These are phyloP conservation scores for Fregata magnificens DNA, from an alignment of 2,113 vertebrate species.

Conservation along the genomic window DNA sequence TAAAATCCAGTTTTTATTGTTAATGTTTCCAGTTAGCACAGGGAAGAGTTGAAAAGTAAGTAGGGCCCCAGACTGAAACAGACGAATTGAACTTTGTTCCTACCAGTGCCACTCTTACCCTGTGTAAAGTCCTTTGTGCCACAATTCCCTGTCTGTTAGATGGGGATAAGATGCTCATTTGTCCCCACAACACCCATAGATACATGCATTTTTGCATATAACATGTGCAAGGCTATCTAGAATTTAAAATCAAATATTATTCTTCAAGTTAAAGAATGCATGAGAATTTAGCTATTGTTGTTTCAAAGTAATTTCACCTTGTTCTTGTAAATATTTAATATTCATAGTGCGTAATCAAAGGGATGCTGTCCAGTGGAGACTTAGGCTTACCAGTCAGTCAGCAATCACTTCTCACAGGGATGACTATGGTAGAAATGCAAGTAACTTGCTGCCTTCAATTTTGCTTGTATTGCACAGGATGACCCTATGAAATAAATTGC, in stretches of 20 bases:
- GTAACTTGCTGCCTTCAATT: not conserved
- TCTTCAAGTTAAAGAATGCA: not conserved
- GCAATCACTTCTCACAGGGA: not conserved
- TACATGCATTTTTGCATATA: not conserved
- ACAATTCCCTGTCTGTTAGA: not conserved
- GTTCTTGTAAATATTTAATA: not conserved
- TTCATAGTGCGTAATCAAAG: not conserved
- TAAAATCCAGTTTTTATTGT: not conserved
- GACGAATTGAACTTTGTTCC: not conserved
- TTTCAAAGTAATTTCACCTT: not conserved
- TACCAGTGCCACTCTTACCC: not conserved
- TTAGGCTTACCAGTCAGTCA: not conserved
- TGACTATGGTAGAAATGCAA: not conserved
- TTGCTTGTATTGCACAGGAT: not conserved
- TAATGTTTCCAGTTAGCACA: not conserved
- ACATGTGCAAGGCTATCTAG: not conserved
- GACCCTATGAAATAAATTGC: not conserved
- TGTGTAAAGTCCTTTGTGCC: not conserved
- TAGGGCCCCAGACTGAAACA: not conserved
- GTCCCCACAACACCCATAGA: not conserved
- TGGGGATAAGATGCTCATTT: not conserved
- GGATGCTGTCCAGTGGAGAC: not conserved
- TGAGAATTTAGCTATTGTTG: not conserved
- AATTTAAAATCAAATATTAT: not conserved
- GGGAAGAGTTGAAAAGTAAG: not conserved